Evolutionary conservation across 2,797 vertebrate species (phyloP), one percentile per base, ranked within the genome.

Genomic region (Siniperca obscura): DNA sequence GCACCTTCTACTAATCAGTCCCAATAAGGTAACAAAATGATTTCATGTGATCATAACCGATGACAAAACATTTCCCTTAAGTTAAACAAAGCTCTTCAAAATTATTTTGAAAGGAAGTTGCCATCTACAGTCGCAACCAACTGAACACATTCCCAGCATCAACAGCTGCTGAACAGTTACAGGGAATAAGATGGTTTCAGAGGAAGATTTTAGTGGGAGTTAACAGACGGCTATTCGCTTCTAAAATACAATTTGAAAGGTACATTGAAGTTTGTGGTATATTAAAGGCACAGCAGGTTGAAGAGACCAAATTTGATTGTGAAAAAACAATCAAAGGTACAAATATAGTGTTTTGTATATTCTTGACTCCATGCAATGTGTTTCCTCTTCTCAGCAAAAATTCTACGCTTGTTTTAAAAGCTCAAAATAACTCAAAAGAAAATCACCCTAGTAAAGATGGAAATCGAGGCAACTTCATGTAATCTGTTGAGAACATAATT

Each of bases 251-350:
- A 61, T 46, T 22, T 48, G 17, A 66, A n/a, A 42, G 14, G 44
- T 66, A 50, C 5, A 30, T 14, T 66, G 16, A 71, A 46, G 55
- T 38, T 6, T 1, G 46, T 19, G 46, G 46, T 42, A 30, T 60
- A 13, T 67, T 69, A 36, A 90, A 89, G 88, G 84, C 90, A 92
- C 87, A 74, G 27, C 46, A 83, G 82, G 83, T 77, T 69, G 57
- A 76, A 70, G 46, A 70, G 59, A 50, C 1, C 4, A 30, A 55
- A 52, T 61, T 16, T 40, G 42, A 74, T 65, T 4, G 42, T 50
- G 52, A 55, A 53, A 25, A 74, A 52, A 66, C 36, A 69, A 67
- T 36, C 11, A 74, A 36, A 75, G 27, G 14, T 69, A 50, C 10
- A 62, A 55, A 71, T 25, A 67, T 11, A 46, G 10, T 27, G 22